Percentiles rank a stretch among this genome's conserved stretches.
Evolutionary conservation across 2,113 vertebrate genomes (phyloP).

Genomic region (Sinocyclocheilus anshuiensis): DNA sequence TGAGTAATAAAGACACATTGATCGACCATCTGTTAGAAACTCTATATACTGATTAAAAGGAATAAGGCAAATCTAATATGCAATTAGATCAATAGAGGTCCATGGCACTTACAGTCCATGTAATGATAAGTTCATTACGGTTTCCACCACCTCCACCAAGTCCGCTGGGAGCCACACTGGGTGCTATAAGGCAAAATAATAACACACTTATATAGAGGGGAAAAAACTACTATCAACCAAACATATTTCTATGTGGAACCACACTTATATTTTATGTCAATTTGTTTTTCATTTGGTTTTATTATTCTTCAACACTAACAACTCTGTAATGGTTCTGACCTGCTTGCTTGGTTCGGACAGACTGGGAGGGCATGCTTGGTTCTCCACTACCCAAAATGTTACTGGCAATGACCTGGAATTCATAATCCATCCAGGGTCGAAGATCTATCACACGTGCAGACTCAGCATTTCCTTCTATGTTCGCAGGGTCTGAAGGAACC

Average conservation of each 20-base stretch:
- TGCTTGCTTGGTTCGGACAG: slow-evolving; percentile 89
- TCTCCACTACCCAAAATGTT: slow-evolving; percentile 94
- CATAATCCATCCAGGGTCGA: slow-evolving; percentile 95
- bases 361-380: slow-evolving; percentile 87
- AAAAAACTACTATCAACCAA: neutral
- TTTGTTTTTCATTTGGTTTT: slow-evolving; percentile 2
- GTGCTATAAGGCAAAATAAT: slow-evolving; percentile 73
- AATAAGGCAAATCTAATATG: neutral
- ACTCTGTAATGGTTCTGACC: slow-evolving; percentile 70
- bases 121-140: slow-evolving; percentile 88
- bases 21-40: neutral
- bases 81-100: neutral
- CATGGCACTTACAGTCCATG: slow-evolving; percentile 87
- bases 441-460: slow-evolving; percentile 85
- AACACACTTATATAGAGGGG: neutral
- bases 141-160: slow-evolving; percentile 92
- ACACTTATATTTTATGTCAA: neutral
- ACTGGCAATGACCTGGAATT: slow-evolving; percentile 91
- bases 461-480: slow-evolving; percentile 93
- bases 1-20: neutral
- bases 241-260: neutral
- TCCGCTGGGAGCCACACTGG: slow-evolving; percentile 92
- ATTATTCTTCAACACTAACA: neutral
- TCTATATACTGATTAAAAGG: neutral
- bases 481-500: slow-evolving; percentile 79